Percentiles rank a stretch among this genome's conserved stretches.
These are phyloP conservation scores for Hexactinellida sp. DNA, from an alignment of 37 sponge, comb jelly and placozoan species.

Conservation along the genomic window DNA sequence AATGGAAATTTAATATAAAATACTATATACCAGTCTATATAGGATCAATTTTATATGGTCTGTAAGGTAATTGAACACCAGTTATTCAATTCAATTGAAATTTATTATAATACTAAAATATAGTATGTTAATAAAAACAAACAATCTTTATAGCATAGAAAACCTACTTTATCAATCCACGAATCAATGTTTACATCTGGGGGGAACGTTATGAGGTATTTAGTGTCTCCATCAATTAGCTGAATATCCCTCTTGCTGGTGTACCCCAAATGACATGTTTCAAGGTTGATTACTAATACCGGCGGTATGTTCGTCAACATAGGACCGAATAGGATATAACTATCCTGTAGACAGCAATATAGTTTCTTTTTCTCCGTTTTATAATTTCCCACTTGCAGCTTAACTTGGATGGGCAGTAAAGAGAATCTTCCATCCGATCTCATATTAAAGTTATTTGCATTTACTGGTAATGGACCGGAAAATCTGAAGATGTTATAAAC, in stretches of 20 bases:
- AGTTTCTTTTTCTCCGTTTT: neutral
- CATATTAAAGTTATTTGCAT: neutral
- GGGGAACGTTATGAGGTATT: neutral
- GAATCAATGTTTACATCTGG: neutral
- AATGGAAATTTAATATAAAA: too few species aligned
- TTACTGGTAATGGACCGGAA: neutral
- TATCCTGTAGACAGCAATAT: conserved; percentile 14
- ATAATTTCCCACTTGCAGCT: neutral
- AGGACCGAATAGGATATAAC: neutral
- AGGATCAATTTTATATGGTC: too few species aligned
- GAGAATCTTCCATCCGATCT: neutral
- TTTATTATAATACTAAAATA: too few species aligned
- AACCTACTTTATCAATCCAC: neutral
- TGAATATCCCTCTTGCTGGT: neutral
- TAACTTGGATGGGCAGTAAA: neutral
- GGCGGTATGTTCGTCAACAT: neutral
- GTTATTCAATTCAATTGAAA: too few species aligned
- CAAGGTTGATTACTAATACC: neutral
- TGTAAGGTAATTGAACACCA: too few species aligned
- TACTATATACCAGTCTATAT: too few species aligned
- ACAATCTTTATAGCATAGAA: neutral
- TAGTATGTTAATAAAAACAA: neutral
- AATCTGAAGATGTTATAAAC: neutral
- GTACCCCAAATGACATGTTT: neutral
- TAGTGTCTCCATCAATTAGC: neutral